Conservation (phyloP, 2,888 invertebrate genomes). For the Ceratothoa steindachneri region DNA sequence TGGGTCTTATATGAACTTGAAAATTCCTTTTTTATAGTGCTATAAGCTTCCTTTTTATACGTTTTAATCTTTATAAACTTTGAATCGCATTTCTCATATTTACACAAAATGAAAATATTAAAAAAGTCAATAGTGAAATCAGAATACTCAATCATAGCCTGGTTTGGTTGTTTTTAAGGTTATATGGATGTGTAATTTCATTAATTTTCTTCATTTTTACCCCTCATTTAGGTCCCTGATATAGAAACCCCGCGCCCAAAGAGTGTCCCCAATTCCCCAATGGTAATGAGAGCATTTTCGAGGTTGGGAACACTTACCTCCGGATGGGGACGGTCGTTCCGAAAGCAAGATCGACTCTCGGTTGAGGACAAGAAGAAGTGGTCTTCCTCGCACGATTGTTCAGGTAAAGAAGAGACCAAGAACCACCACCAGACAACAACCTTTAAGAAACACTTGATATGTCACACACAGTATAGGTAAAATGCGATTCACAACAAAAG, state of each 20-base stretch:
- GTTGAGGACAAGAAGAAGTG: constrained; percentile 87
- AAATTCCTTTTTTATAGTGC: too few species aligned
- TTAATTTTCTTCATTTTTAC: not conserved
- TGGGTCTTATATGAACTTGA: too few species aligned
- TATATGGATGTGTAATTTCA: not conserved
- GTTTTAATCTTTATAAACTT: too few species aligned
- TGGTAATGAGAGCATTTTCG: constrained; percentile 89
- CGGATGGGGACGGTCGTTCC: constrained; percentile 76
- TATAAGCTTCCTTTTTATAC: too few species aligned
- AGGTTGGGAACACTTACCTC: constrained; percentile 76
- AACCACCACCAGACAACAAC: not conserved
- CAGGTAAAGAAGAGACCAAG: constrained; percentile 29
- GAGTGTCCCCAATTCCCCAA: constrained; percentile 88
- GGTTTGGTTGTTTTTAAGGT: not conserved
- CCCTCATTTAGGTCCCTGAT: constrained; percentile 49
- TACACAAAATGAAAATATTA: not conserved
- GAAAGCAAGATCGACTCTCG: constrained; percentile 63
- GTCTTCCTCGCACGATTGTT: constrained; percentile 78
- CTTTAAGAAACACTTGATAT: not conserved
- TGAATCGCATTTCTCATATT: too few species aligned
- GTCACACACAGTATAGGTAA: not conserved
- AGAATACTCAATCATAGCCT: not conserved
- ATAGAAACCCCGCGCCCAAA: constrained; percentile 61
- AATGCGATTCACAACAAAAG: not conserved
- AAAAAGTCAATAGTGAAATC: not conserved